Evolutionary conservation across 2,113 vertebrate species (phyloP).

Genomic region (Cyphomyrus discorhynchus): DNA sequence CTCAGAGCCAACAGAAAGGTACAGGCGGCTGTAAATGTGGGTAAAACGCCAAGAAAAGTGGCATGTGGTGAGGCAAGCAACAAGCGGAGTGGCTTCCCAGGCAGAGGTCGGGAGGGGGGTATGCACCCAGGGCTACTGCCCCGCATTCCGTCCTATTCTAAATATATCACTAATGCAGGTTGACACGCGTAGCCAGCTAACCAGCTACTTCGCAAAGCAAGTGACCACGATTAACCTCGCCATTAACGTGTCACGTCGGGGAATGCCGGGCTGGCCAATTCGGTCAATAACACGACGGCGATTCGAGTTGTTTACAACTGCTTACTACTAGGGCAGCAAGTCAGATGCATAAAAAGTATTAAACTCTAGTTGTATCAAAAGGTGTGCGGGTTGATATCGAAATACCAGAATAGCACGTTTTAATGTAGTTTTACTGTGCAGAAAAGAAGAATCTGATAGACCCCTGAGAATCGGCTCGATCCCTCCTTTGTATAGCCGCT

Average conservation of each 20-base stretch:
- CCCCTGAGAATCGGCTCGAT: not conserved
- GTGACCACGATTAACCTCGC: not conserved
- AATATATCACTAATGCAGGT: slow-evolving; percentile 58
- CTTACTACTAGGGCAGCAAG: not conserved
- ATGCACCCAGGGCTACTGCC: slow-evolving; percentile 13
- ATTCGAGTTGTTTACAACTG: slow-evolving; percentile 22
- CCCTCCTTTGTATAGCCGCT: slow-evolving; percentile 5
- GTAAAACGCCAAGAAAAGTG: not conserved
- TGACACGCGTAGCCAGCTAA: slow-evolving; percentile 37
- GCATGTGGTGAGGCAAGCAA: slow-evolving; percentile 32
- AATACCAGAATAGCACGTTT: not conserved
- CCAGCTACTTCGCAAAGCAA: not conserved
- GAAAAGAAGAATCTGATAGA: not conserved
- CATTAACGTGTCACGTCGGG: not conserved
- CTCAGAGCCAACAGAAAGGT: not conserved
- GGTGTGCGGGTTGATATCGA: not conserved
- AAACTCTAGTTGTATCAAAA: not conserved
- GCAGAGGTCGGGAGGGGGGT: slow-evolving; percentile 25
- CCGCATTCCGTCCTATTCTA: slow-evolving; percentile 53
- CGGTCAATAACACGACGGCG: not conserved
- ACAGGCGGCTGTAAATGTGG: not conserved
- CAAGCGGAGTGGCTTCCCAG: slow-evolving; percentile 21
- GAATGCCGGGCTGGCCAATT: not conserved
- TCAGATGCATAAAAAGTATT: not conserved
- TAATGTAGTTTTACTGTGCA: not conserved